These are phyloP conservation scores for Grapholita molesta DNA, from an alignment of 1,140 invertebrate species.

Conservation along the genomic window DNA sequence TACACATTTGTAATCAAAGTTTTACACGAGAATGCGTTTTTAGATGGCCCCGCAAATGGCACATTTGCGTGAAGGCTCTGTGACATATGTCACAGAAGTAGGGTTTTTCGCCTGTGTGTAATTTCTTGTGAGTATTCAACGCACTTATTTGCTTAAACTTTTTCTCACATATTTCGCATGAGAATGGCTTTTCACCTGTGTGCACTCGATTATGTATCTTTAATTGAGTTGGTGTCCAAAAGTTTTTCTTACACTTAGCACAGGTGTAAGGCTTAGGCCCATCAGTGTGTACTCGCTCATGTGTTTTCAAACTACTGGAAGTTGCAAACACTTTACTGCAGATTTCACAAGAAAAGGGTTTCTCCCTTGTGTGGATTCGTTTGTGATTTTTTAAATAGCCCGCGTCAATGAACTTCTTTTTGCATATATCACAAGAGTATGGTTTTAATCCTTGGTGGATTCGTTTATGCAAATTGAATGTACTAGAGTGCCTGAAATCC, in stretches of 20 bases:
- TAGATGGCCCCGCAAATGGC: too few relatives aligned
- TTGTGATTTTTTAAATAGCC: not conserved
- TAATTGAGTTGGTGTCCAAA: not conserved
- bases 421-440: not conserved
- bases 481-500: not conserved
- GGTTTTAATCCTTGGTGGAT: not conserved
- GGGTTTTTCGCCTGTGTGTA: not conserved
- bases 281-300: not conserved
- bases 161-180: not conserved
- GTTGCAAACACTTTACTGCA: not conserved
- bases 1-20: too few relatives aligned
- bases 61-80: not conserved
- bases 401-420: not conserved
- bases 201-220: not conserved
- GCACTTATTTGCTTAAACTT: not conserved
- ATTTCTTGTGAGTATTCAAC: not conserved
- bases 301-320: not conserved
- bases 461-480: not conserved
- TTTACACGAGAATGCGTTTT: too few relatives aligned
- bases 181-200: not conserved
- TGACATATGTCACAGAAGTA: not conserved
- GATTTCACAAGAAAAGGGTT: not conserved
- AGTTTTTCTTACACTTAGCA: not conserved
- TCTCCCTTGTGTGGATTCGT: not conserved
- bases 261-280: not conserved